These are phyloP conservation scores for Dipodomys spectabilis DNA, from an alignment of 2,113 vertebrate genomes.

Conservation along the genomic window DNA sequence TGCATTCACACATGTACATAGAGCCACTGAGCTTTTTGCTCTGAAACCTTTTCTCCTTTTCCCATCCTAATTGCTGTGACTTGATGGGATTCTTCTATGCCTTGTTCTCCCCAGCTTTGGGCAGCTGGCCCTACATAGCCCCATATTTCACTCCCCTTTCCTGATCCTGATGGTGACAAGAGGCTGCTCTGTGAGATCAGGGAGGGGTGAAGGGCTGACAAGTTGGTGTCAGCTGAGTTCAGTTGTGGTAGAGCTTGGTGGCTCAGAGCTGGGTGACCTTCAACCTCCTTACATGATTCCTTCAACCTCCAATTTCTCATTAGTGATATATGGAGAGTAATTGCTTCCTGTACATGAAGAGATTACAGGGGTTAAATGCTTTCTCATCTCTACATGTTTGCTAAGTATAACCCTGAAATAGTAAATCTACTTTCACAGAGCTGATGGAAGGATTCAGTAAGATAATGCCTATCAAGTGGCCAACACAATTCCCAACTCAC, in stretches of 20 bases:
- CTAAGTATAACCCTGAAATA: neutral
- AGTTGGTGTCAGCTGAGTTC: accelerated
- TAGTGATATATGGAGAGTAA: neutral
- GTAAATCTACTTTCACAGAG: neutral
- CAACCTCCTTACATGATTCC: neutral
- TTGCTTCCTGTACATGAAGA: neutral
- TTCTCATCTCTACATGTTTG: neutral
- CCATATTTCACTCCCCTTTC: neutral
- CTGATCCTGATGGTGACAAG: accelerated
- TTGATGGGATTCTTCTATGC: neutral
- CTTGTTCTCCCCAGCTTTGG: neutral
- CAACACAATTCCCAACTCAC: neutral
- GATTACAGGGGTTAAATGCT: neutral
- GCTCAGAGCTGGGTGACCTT: neutral
- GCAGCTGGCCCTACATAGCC: neutral
- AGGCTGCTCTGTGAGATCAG: neutral
- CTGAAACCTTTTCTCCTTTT: neutral
- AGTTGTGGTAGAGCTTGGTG: neutral
- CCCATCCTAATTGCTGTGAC: no score
- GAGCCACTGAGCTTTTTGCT: neutral
- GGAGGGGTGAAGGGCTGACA: neutral
- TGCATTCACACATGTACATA: neutral
- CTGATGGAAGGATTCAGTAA: neutral
- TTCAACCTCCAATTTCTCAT: neutral
- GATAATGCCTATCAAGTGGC: neutral